A percentile compares a stretch with the other conserved stretches of the same genome.
Conservation (phyloP, 2,888 invertebrate species). For the Cantharis rufa region DNA sequence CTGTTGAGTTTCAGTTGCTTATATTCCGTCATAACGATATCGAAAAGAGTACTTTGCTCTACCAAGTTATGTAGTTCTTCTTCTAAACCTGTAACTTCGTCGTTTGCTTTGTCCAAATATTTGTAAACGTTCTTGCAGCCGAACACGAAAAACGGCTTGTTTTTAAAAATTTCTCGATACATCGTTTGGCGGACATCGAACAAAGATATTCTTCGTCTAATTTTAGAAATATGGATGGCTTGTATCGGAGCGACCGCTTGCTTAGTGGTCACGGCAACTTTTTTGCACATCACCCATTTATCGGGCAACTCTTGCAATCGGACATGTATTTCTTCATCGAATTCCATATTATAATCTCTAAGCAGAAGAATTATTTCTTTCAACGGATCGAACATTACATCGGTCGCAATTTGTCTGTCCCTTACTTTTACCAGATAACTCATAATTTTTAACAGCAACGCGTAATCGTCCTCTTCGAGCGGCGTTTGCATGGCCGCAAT, state of each 20-base stretch:
- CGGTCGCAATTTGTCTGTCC: conserved; percentile 79
- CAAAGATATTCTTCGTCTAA: conserved; percentile 79
- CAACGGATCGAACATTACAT: conserved; percentile 88
- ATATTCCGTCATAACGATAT: conserved; percentile 83
- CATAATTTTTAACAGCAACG: conserved; percentile 81
- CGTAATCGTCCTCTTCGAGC: conserved; percentile 83
- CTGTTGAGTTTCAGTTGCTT: conserved; percentile 74
- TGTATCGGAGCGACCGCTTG: conserved; percentile 87
- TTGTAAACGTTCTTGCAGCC: conserved; percentile 70
- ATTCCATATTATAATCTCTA: conserved; percentile 83
- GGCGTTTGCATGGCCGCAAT: conserved; percentile 72
- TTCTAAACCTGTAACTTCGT: conserved; percentile 70
- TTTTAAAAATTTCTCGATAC: conserved; percentile 76
- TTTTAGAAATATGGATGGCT: conserved; percentile 84
- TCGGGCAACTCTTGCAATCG: conserved; percentile 84
- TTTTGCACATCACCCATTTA: conserved; percentile 84
- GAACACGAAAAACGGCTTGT: conserved; percentile 62
- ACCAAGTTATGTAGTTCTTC: conserved; percentile 67
- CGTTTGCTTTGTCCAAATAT: conserved; percentile 70
- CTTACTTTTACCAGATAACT: conserved; percentile 75
- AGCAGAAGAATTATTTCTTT: conserved; percentile 84
- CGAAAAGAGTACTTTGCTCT: conserved; percentile 81
- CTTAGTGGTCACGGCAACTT: conserved; percentile 79
- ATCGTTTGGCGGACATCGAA: conserved; percentile 79
- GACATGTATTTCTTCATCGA: conserved; percentile 76